Evolutionary conservation across 1,140 invertebrate genomes (phyloP).

Genomic region (Aphaenogaster rudis): DNA sequence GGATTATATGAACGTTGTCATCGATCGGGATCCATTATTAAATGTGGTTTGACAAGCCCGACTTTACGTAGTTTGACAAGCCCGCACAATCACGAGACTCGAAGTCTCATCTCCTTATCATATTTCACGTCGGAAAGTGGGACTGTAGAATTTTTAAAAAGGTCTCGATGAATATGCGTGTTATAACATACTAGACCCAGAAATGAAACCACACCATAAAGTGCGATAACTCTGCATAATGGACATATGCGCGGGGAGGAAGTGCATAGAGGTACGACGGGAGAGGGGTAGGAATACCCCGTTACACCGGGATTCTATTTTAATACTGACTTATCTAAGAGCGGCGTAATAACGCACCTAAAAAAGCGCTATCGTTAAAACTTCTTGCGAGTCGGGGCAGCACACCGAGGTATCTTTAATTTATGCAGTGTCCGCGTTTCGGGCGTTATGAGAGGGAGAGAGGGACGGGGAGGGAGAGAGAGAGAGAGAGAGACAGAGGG

Average conservation of each 20-base stretch:
- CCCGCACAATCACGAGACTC: slow-evolving; percentile 26
- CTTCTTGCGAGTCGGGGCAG: slow-evolving; percentile 72
- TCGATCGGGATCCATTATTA: slow-evolving; percentile 39
- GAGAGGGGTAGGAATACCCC: slow-evolving; percentile 16
- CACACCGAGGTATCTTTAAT: slow-evolving; percentile 73
- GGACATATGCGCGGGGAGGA: slow-evolving; percentile 24
- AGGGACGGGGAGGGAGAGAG: background rate
- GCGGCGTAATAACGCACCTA: slow-evolving; percentile 76
- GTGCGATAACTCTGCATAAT: slow-evolving; percentile 35
- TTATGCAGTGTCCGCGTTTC: slow-evolving; percentile 70
- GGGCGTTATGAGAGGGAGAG: slow-evolving; percentile 17
- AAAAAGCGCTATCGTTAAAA: slow-evolving; percentile 75
- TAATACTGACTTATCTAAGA: slow-evolving; percentile 81
- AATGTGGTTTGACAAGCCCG: background rate
- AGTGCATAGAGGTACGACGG: background rate
- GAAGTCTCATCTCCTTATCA: slow-evolving; percentile 31
- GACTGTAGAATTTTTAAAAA: slow-evolving; percentile 46
- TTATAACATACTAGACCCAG: slow-evolving; percentile 45
- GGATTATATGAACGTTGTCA: background rate
- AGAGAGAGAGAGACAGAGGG: background rate
- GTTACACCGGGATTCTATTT: slow-evolving; percentile 65
- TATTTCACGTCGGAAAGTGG: slow-evolving; percentile 21
- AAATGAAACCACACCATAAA: slow-evolving; percentile 38
- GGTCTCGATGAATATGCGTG: slow-evolving; percentile 45
- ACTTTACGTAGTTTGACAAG: background rate